A percentile compares a stretch with the other conserved stretches of the same genome.
These are phyloP conservation scores for Macheiramphus alcinus DNA, from an alignment of 2,113 vertebrate species.

Conservation along the genomic window DNA sequence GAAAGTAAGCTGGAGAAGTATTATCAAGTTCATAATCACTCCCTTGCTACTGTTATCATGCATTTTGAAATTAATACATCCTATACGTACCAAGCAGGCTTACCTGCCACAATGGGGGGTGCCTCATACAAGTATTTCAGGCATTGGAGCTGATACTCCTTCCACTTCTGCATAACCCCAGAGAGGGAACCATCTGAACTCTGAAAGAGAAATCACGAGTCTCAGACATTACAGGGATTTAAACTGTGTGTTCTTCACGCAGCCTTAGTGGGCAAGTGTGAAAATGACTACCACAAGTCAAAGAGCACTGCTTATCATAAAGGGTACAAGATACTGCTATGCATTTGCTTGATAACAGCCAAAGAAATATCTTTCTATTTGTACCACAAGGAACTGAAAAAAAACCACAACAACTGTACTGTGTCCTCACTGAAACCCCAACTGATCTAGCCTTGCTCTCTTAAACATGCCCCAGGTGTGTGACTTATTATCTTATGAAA, in stretches of 20 bases:
- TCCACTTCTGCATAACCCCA: slow-evolving; percentile 77
- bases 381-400: neutral
- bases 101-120: slow-evolving; percentile 67
- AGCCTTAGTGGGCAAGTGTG: neutral
- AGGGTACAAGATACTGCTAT: neutral
- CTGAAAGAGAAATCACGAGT: slow-evolving; percentile 3
- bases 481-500: neutral
- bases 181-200: slow-evolving; percentile 72
- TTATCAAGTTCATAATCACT: neutral
- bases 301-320: neutral
- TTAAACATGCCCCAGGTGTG: neutral
- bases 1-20: neutral
- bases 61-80: neutral
- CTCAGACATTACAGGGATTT: neutral
- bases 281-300: neutral
- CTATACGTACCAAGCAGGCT: neutral
- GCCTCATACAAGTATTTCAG: slow-evolving; percentile 69
- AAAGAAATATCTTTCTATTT: neutral
- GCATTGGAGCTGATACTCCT: slow-evolving; percentile 76
- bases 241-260: neutral
- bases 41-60: neutral
- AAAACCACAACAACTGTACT: fast-evolving
- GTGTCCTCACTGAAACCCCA: neutral
- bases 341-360: neutral
- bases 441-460: neutral